phyloP scores from a whole-genome alignment of 92 coral and sea anemone species.

The Phenganax subtilis region DNA sequence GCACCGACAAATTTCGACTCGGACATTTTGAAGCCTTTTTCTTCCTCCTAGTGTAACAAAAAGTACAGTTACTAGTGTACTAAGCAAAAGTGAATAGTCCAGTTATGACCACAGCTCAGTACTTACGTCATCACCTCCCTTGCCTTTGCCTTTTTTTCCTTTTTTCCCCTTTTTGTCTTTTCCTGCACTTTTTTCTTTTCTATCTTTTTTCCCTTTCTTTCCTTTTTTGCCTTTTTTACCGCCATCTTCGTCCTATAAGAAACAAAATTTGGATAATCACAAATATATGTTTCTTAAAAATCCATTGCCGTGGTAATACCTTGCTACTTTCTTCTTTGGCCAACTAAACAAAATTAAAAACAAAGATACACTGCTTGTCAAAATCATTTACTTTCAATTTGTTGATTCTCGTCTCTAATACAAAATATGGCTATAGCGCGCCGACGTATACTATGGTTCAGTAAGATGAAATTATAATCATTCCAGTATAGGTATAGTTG shows the following conservation, averaged over 20 bases:
- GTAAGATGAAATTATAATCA: neutral
- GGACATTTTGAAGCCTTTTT: conserved; percentile 91
- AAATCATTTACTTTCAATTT: neutral
- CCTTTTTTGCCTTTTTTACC: conserved; percentile 85
- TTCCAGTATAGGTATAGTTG: neutral
- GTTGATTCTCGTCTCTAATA: neutral
- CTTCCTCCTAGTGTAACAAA: conserved; percentile 67
- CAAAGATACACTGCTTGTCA: neutral
- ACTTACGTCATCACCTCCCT: conserved; percentile 81
- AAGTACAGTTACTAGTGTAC: neutral
- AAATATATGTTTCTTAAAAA: neutral
- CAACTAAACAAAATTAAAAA: conserved; percentile 50
- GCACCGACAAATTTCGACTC: conserved; percentile 85
- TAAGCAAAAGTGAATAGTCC: neutral
- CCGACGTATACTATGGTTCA: neutral
- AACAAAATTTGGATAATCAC: neutral
- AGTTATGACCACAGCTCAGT: neutral
- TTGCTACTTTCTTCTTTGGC: conserved; percentile 80
- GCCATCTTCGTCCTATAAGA: conserved; percentile 76
- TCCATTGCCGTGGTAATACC: conserved; percentile 35
- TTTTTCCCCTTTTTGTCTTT: conserved; percentile 55
- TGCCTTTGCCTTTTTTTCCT: conserved; percentile 66
- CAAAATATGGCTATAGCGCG: neutral
- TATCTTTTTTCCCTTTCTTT: conserved; percentile 55
- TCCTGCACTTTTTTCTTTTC: conserved; percentile 44